A percentile compares a stretch with the other conserved stretches of the same genome.
phyloP scores from a whole-genome alignment of 2,113 vertebrate genomes.

The Calcarius ornatus region DNA sequence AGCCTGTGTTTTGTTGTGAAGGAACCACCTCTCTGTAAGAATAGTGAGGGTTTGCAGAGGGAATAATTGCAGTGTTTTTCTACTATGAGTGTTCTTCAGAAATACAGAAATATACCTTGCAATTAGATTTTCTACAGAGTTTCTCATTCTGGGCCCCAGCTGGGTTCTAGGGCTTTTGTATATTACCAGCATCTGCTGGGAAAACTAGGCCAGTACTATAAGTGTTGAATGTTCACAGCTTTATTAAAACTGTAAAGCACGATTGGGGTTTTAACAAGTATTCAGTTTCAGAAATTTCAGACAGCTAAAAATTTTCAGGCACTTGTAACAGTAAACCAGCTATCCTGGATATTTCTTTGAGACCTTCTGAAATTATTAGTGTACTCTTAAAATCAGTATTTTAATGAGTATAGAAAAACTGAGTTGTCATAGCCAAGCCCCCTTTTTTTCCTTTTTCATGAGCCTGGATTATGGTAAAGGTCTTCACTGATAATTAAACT shows the following conservation, averaged over 20 bases:
- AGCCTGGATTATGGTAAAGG: neutral
- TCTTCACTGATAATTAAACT: neutral
- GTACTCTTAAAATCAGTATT: neutral
- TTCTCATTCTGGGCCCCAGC: neutral
- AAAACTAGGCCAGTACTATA: neutral
- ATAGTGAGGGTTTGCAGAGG: neutral
- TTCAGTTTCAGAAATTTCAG: neutral
- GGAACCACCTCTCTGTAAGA: neutral
- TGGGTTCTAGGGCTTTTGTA: neutral
- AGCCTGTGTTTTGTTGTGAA: neutral
- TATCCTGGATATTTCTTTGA: neutral
- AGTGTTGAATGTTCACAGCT: neutral
- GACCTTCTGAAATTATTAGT: neutral
- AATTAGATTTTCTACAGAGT: neutral
- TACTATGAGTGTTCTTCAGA: neutral
- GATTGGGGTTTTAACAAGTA: neutral
- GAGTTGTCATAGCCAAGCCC: fast-evolving
- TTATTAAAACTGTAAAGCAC: neutral
- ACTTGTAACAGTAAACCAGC: neutral
- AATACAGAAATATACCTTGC: neutral
- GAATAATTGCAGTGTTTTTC: neutral
- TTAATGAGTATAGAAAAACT: neutral
- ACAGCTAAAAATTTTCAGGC: neutral
- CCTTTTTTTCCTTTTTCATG: neutral
- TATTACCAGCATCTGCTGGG: neutral